phyloP scores from a whole-genome alignment of 2,797 vertebrate species.

The Carcharodon carcharias region DNA sequence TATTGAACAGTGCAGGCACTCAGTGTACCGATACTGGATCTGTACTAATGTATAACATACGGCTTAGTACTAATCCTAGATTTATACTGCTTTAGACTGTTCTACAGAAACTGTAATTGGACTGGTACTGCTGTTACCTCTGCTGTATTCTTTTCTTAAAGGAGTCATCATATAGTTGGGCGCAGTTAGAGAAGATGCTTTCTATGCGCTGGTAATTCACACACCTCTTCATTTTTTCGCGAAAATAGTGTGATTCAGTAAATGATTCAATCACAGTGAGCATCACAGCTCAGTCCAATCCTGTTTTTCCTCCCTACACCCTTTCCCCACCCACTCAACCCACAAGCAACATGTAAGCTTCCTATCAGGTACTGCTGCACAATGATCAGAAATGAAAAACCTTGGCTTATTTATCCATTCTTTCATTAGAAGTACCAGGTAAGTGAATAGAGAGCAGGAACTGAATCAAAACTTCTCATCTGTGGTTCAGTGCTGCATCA shows the following conservation, averaged over 20 bases:
- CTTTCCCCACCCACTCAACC: background rate
- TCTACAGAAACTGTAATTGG: background rate
- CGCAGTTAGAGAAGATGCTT: background rate
- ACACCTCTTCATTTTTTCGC: background rate
- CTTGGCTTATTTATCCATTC: background rate
- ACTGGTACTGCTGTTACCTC: background rate
- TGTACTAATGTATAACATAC: constrained; percentile 17
- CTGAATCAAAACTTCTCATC: background rate
- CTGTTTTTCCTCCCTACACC: no score
- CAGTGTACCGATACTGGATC: background rate
- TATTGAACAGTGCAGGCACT: constrained; percentile 1
- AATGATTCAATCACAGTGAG: background rate
- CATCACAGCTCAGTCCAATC: background rate
- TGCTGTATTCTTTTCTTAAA: background rate
- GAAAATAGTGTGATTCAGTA: background rate
- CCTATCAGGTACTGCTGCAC: background rate
- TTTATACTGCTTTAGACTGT: background rate
- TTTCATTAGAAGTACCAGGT: background rate
- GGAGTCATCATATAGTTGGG: background rate
- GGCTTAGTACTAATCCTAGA: background rate
- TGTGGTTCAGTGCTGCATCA: background rate
- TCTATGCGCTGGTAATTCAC: background rate
- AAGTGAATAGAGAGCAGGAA: background rate
- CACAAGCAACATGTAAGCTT: background rate
- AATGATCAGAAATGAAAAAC: background rate